Evolutionary conservation across 2,888 invertebrate species (phyloP), one percentile per base, ranked within the genome.

Genomic region (Trissonchulus sp.): DNA sequence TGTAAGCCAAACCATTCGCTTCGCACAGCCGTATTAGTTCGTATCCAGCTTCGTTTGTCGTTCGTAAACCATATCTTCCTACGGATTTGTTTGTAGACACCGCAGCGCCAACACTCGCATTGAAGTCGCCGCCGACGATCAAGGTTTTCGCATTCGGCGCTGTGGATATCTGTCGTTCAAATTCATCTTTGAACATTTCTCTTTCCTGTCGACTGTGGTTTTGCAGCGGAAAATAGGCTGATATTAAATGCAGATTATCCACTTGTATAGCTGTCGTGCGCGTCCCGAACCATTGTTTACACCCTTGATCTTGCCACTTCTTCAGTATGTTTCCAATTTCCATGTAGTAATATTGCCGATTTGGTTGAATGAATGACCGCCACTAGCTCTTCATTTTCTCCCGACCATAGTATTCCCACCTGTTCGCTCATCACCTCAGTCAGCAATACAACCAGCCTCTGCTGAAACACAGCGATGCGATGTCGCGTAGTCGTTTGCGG

Each of bases 111-210:
- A 65, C 65, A 31, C 34, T 30, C 28, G 18, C 15, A 34, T 65
- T 65, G 65, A 31, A 34, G n/a, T 65, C 65, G 34, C 65, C 65
- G 34, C 65, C 65, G 65, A 65, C 34, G 65, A 65, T 65, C 34
- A 65, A 34, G 8, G 34, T 65, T 65, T 65, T 34, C 31, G 28
- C 31, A 18, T 30, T 30, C 34, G 28, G 65, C 15, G 31, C 28
- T 18, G 28, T 34, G 65, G n/a, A 30, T 31, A 65, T 65, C 34
- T 65, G 31, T 30, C 34, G 65, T 18, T 30, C 65, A 18, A 65
- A 31, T 34, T 65, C 65, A 31, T 65, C 65, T 18, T 34, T 30
- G 34, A 30, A 65, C 15, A 34, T 15, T 65, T 65, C 31, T 34
- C 28, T 30, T 65, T 30, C 65, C n/a, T 65, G 31, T 8, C 65